These are phyloP conservation scores for Vespertilio murinus DNA, from an alignment of 2,797 vertebrate species.

Conservation along the genomic window DNA sequence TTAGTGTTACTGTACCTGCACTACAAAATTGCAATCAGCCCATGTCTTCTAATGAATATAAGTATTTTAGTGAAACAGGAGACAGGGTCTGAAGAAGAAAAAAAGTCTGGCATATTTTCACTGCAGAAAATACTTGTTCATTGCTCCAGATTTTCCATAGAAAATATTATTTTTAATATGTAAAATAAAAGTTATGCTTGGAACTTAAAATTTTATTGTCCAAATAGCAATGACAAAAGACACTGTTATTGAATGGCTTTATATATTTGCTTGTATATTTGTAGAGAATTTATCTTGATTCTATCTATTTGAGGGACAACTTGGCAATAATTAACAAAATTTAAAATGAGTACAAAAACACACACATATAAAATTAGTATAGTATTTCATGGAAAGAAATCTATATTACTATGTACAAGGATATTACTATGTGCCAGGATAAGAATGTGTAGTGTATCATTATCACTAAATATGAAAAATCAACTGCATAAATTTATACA, in stretches of 20 bases:
- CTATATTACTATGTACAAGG: not conserved
- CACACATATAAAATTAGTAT: not conserved
- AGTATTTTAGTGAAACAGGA: not conserved
- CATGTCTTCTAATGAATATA: not conserved
- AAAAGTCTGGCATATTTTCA: not conserved
- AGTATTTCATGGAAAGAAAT: not conserved
- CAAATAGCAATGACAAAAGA: not conserved
- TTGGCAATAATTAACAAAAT: not conserved
- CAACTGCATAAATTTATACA: not conserved
- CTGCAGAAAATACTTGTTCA: not conserved
- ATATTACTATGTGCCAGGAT: not conserved
- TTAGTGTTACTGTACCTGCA: not conserved
- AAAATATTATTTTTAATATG: not conserved
- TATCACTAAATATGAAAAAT: not conserved
- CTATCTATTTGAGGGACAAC: not conserved
- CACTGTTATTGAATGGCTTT: not conserved
- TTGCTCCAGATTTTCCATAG: not conserved
- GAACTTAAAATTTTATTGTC: not conserved
- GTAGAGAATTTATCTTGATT: not conserved
- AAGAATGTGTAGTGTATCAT: not conserved
- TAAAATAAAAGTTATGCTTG: not conserved
- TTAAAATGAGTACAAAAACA: not conserved
- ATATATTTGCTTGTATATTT: not conserved
- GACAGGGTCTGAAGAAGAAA: not conserved
- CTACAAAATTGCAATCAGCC: not conserved